Base-by-base conservation (phyloP, 1,140 invertebrate species). In the Drosophila micromelanica region DNA sequence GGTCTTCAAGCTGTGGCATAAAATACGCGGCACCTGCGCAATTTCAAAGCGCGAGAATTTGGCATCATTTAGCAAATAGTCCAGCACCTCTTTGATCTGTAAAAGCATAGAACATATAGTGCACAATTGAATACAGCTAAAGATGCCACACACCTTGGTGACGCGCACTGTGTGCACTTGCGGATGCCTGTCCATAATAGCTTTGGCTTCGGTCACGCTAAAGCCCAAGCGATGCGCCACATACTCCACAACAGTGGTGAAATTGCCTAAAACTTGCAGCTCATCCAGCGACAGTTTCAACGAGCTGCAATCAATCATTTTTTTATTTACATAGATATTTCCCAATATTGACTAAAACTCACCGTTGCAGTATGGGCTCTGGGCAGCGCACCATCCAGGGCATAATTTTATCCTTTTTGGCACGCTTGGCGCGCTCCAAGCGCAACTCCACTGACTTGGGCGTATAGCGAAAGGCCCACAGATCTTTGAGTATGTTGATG, bases 351-450 rank as follows among this genome's bases (percentile, higher is more conserved):
- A 30, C 17, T 54, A 2, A 2, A 1, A 15, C 38, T 30, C 11
- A 74, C 72, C 84, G 92, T 52, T 93, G 90, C 32, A 93, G 75
- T 60, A 92, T 92, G 5, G 92, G 76, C 46, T 91, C 87, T 4
- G 92, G 82, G 54, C 92, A 93, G 15, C 93, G 87, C 8, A 94
- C 85, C 93, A 94, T 93, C 94, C 94, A 94, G 0, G 94, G 93
- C 90, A 94, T 94, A 5, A 94, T 80, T 59, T 90, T 92, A 37
- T 89, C 86, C 17, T 94, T 89, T 13, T 93, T 92, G 13, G 91
- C 90, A 15, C 89, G 62, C 71, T 92, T 92, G 0, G 92, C 92
- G 4, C 81, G 74, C 51, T 92, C 78, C 23, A 94, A 62, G 3
- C 93, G 86, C 37, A 91, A 7, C 62, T 87, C 70, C 13, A 93